Base-by-base conservation (phyloP, 1,140 invertebrate species). In the Drepana arcuata region DNA sequence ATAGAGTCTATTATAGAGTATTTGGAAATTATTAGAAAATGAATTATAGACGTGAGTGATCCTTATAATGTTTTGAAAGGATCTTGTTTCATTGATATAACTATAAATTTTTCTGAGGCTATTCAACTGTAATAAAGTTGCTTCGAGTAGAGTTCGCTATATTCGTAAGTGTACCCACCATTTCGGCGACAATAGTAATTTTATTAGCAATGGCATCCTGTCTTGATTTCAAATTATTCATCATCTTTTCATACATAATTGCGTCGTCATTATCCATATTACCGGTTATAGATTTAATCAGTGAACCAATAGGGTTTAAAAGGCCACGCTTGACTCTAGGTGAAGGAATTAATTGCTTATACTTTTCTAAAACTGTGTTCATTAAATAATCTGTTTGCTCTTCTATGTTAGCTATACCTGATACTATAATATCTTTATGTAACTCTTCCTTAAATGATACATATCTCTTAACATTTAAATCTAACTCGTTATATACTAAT, bases 381-480 rank as follows among this genome's bases (percentile, higher is more conserved):
- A 42, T 36, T 3, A 36, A 32, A 16, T 34, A 48, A 35, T 40
- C 27, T 0, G 32, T 32, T 35, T 48, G 45, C 4, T 34, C 29
- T 15, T 41, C 18, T 18, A 15, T 24, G 14, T 33, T 33, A 7
- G 28, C n/a, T 5, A 39, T 24, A 34, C 34, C 21, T 7, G 31
- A 37, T 13, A 35, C 35, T 9, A 48, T 16, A 16, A 39, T 14
- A 14, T 28, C 29, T 16, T 23, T 28, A 7, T 39, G 18, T 16
- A 39, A 15, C 14, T 42, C 15, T 9, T 32, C 7, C 7, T 24
- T 36, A 6, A 47, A 7, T 16, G 16, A 9, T 14, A 16, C 7
- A 37, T 42, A 48, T 21, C 30, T 35, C 15, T 42, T 34, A 34
- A 42, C 28, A 28, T 38, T 48, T 26, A 30, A 39, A 16, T 42